A percentile compares a stretch with the other conserved stretches of the same genome.
Evolutionary conservation across 2,797 vertebrate species (phyloP).

Genomic region (Salarias fasciatus): DNA sequence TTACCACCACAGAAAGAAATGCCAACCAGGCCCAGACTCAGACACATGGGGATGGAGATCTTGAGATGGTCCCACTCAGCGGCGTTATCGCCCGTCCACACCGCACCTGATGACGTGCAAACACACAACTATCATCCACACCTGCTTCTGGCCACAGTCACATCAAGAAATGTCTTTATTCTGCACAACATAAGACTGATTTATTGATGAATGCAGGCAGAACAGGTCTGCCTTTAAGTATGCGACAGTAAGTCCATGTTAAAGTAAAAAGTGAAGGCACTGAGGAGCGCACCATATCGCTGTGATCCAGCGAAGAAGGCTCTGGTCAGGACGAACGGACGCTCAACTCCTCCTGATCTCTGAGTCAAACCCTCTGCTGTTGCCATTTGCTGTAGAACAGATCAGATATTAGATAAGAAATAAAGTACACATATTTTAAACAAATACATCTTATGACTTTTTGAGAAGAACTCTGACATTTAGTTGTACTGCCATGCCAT

Average conservation of each 20-base stretch:
- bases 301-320: slow-evolving; percentile 94
- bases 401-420: not conserved
- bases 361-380: slow-evolving; percentile 88
- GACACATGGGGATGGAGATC: slow-evolving; percentile 94
- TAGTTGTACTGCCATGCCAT: no score
- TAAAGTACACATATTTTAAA: not conserved
- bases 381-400: slow-evolving; percentile 87
- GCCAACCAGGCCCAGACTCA: slow-evolving; percentile 89
- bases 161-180: no score
- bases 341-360: slow-evolving; percentile 88
- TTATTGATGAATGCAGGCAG: no score
- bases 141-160: no score
- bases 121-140: not conserved
- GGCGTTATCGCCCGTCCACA: slow-evolving; percentile 96
- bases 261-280: no score
- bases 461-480: no score
- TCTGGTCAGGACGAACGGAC: slow-evolving; percentile 91
- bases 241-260: no score
- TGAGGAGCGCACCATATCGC: slow-evolving; percentile 85
- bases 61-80: slow-evolving; percentile 94
- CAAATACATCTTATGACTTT: not conserved
- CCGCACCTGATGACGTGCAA: slow-evolving; percentile 82
- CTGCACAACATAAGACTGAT: no score
- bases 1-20: slow-evolving; percentile 94
- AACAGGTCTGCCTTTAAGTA: no score